These are phyloP conservation scores for Eurystomus glaucurus DNA, from an alignment of 2,797 vertebrate species.

Conservation along the genomic window DNA sequence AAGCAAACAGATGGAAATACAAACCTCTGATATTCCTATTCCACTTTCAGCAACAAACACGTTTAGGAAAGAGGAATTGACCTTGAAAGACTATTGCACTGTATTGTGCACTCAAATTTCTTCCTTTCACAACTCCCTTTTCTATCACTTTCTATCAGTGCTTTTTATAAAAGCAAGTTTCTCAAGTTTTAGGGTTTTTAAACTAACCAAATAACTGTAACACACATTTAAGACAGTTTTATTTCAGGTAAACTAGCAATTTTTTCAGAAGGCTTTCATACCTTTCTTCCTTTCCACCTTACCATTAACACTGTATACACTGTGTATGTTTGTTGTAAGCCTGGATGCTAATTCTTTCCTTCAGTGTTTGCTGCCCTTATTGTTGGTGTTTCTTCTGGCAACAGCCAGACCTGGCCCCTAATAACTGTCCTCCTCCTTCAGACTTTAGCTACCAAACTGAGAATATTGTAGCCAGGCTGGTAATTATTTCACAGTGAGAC, in stretches of 20 bases:
- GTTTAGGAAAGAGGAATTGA: slow-evolving; percentile 49
- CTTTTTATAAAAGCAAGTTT: neutral
- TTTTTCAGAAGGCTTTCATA: neutral
- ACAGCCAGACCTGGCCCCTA: neutral
- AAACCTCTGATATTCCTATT: slow-evolving; percentile 45
- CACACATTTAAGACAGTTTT: neutral
- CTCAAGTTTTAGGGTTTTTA: neutral
- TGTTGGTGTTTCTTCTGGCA: neutral
- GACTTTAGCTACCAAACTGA: neutral
- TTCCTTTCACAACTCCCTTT: neutral
- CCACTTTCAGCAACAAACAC: neutral
- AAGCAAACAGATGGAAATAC: slow-evolving; percentile 69
- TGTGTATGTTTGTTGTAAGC: neutral
- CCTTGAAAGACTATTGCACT: slow-evolving; percentile 53
- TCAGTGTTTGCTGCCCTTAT: neutral
- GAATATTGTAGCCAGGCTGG: neutral
- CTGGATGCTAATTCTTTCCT: neutral
- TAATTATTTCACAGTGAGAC: neutral
- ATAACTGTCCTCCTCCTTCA: neutral
- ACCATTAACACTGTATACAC: neutral
- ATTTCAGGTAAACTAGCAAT: neutral
- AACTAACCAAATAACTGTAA: neutral
- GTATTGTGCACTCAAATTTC: neutral
- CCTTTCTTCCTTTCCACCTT: neutral
- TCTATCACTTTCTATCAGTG: neutral